Conservation (phyloP, 35 echinoderm and acorn worm genomes). For the Eucidaris tribuloides region DNA sequence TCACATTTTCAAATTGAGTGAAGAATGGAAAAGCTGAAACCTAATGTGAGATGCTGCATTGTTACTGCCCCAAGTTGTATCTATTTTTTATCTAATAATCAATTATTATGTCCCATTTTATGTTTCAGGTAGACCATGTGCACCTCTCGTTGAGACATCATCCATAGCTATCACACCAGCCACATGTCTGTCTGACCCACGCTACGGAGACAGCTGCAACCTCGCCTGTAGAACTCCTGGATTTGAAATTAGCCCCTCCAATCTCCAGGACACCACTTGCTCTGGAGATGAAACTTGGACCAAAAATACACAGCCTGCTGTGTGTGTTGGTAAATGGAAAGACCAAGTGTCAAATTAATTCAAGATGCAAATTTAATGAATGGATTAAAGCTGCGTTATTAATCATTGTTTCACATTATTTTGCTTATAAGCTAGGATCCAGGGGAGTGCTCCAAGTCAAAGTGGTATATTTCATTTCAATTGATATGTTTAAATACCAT, state of each 20-base stretch:
- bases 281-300: constrained; percentile 10
- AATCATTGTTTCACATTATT: too few species aligned
- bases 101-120: too few species aligned
- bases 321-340: constrained; percentile 1
- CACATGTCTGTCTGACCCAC: not conserved
- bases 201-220: not conserved
- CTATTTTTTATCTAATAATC: too few species aligned
- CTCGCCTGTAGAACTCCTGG: not conserved
- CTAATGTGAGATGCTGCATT: too few species aligned
- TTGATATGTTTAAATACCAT: too few species aligned
- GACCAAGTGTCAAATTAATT: not conserved
- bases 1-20: too few species aligned
- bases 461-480: too few species aligned
- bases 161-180: not conserved
- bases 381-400: not conserved
- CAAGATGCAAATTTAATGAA: not conserved
- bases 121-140: not conserved
- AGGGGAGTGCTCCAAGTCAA: too few species aligned
- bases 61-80: too few species aligned
- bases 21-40: too few species aligned
- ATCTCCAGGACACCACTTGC: not conserved
- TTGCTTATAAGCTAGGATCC: too few species aligned
- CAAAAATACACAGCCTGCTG: not conserved
- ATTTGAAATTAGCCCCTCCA: not conserved
- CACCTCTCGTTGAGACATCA: not conserved